Evolutionary conservation across 2,113 vertebrate species (phyloP), one percentile per base, ranked within the genome.

Genomic region (Lampris megalopsis): DNA sequence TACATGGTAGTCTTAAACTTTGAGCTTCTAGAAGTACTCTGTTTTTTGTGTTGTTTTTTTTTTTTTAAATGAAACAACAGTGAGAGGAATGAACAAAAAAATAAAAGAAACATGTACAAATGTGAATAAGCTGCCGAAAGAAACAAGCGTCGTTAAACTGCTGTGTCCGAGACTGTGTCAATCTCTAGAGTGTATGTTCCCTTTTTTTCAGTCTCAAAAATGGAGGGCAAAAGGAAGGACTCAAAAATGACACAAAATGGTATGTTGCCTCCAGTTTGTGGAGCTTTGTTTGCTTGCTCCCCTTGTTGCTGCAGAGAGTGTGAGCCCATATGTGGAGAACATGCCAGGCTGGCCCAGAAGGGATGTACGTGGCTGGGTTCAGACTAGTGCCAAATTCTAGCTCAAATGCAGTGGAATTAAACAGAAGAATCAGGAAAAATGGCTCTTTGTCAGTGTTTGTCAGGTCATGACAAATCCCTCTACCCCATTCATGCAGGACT

Each of bases 1-100:
- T 92, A 90, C 40, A 86, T 91, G 90, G 89, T 90, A 89, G 90
- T 91, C 88, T 85, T 84, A 73, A 87, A 89, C 79, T 83, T 88
- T 80, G 80, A 24, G 87, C 89, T 86, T 86, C 82, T 89, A 87
- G 81, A 90, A 91, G 86, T 89, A 91, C 89, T 91, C 87, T 74
- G 75, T 89, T 85, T 89, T 63, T 8, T 47, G 9, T 48, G 9
- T 45, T 48, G 67, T 52, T 62, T 62, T 88, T 61, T 88, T 65
- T 52, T 68, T 70, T 72, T 43, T 83, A 83, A 81, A 79, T 60
- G 37, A 83, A 82, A 76, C 81, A 68, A 80, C 72, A 78, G 74
- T 36, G 54, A 86, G 85, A 83, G 88, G 83, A 89, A 90, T 88
- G 87, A 89, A 83, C 85, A 91, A 86, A 80, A 88, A 87, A 40